Evolutionary conservation across 2,797 vertebrate species (phyloP), one percentile per base, ranked within the genome.

Genomic region (Enteromius thamalakanensis): DNA sequence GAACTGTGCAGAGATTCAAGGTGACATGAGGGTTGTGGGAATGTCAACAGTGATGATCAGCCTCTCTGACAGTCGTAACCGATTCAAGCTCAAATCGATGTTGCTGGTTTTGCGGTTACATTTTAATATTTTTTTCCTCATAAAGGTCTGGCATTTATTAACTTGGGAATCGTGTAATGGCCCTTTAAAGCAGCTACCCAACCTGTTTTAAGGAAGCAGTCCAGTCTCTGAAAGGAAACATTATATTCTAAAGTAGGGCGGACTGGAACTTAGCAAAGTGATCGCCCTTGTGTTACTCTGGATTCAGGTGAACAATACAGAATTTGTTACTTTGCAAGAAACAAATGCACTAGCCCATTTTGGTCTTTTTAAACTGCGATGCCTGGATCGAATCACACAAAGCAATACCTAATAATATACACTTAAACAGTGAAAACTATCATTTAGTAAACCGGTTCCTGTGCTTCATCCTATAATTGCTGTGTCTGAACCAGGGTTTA

Each of bases 111-210:
- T 21, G 26, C 49, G 79, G 86, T 85, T 88, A 87, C 42, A 69
- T 82, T 86, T 87, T 87, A 84, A 87, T 83, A 81, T 77, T 23
- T 76, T 14, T 76, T 80, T 23, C 15, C 76, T 82, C 72, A 79
- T 87, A 82, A 84, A 84, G 60, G 65, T 68, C 77, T 80, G 71
- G 32, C 77, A 88, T 82, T 88, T 32, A 88, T 88, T 87, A 87
- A 88, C 87, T 40, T 67, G 7, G 9, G 62, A 62, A 62, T 19
- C 21, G 11, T 51, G 17, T 62, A 26, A 78, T 23, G 71, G 26
- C 14, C 32, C 53, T 60, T 78, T 37, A 47, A 29, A 60, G 64
- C 23, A 55, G 75, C 15, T 84, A 12, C 14, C 9, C 15, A 67
- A 87, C 75, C 40, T 47, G 75, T 77, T 79, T 85, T 17, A 79